These are phyloP conservation scores for Pachliopta kotzebuea DNA, from an alignment of 2,888 invertebrate species.

Conservation along the genomic window DNA sequence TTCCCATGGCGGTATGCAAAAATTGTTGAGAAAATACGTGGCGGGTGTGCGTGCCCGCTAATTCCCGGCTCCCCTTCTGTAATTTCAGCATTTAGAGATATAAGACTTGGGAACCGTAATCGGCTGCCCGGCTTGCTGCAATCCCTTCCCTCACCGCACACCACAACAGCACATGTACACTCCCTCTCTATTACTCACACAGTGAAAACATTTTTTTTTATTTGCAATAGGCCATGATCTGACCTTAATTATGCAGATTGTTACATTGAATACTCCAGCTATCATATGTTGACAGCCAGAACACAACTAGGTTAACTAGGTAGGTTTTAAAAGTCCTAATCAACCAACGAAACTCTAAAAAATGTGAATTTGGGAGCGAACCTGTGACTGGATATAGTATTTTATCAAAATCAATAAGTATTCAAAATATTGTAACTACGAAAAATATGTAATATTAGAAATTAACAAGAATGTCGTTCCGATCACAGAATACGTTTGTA, in stretches of 20 bases:
- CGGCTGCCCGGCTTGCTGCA: conserved; percentile 26
- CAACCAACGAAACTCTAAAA: too few species aligned
- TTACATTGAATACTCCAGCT: too few species aligned
- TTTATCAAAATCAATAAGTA: not conserved
- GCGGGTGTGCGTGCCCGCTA: conserved; percentile 60
- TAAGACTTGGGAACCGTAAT: conserved; percentile 48
- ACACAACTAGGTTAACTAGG: too few species aligned
- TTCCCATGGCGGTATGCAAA: conserved; percentile 77
- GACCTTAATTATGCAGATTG: too few species aligned
- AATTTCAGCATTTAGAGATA: conserved; percentile 69
- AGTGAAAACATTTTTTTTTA: not conserved
- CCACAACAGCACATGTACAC: not conserved
- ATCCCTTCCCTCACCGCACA: not conserved
- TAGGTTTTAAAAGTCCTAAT: too few species aligned
- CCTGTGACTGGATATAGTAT: not conserved
- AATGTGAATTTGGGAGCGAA: too few species aligned
- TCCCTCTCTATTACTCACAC: not conserved
- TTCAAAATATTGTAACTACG: not conserved
- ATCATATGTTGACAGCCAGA: too few species aligned
- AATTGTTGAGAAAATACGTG: conserved; percentile 76
- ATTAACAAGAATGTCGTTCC: not conserved
- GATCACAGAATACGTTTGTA: not conserved
- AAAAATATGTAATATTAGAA: not conserved
- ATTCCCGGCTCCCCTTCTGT: conserved; percentile 51
- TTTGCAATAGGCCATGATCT: too few species aligned